Percentiles rank a stretch among this genome's conserved stretches.
Conservation (phyloP, 2,888 invertebrate genomes). For the Cynaeus angustus region DNA sequence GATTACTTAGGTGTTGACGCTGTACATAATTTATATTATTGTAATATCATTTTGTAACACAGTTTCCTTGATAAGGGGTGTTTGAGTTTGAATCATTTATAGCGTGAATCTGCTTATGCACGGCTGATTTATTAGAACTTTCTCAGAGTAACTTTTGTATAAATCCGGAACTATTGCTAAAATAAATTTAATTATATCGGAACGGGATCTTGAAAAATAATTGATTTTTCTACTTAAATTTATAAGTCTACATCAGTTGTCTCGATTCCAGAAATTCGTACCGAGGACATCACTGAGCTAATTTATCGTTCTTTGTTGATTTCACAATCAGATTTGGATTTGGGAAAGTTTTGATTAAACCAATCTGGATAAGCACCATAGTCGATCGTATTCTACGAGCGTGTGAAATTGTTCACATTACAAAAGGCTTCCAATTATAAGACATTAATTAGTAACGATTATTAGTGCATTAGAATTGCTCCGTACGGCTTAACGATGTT, state of each 20-base stretch:
- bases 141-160: too few species aligned
- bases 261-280: too few species aligned
- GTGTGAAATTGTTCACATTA: constrained; percentile 42
- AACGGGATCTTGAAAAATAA: too few species aligned
- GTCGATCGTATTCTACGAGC: constrained; percentile 22
- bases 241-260: too few species aligned
- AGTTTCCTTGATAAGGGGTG: too few species aligned
- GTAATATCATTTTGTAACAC: too few species aligned
- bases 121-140: too few species aligned
- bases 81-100: too few species aligned
- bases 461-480: constrained; percentile 47
- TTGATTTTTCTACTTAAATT: too few species aligned
- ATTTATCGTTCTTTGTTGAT: constrained; percentile 26
- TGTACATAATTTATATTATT: constrained; percentile 3
- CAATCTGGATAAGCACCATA: constrained; percentile 25
- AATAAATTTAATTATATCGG: too few species aligned
- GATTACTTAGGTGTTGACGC: neutral
- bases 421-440: constrained; percentile 47
- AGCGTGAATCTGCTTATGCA: too few species aligned
- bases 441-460: constrained; percentile 49
- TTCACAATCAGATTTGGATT: constrained; percentile 16
- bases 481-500: constrained; percentile 38
- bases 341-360: constrained; percentile 39
- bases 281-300: neutral
- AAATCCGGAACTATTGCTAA: too few species aligned